phyloP scores from a whole-genome alignment of 1,140 invertebrate species.

The Cherax destructor region DNA sequence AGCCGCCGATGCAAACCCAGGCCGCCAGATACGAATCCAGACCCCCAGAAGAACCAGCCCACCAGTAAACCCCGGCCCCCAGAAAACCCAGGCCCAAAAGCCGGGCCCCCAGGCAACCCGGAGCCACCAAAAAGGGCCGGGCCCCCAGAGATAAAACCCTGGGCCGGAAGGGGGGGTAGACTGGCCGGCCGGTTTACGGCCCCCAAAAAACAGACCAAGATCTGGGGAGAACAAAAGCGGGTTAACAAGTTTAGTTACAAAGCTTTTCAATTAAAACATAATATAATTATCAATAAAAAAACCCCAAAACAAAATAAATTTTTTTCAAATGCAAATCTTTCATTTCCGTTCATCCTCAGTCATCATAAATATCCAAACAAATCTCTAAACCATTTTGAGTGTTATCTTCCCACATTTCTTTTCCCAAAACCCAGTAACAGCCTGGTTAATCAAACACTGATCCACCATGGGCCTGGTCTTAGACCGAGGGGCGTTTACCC shows the following conservation, averaged over 20 bases:
- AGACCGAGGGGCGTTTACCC: no score
- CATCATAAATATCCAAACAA: neutral
- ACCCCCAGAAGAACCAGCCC: neutral
- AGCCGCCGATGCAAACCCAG: no score
- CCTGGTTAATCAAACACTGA: no score
- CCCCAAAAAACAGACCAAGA: neutral
- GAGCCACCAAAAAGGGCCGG: neutral
- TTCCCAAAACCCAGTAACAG: no score
- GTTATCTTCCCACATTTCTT: neutral
- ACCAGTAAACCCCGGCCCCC: neutral
- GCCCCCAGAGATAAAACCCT: neutral
- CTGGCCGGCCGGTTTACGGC: no score
- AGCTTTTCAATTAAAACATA: no score
- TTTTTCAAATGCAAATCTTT: neutral
- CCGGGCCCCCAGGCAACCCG: neutral
- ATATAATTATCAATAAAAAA: no score
- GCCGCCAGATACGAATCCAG: neutral
- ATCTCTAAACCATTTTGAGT: neutral
- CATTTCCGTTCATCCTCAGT: neutral
- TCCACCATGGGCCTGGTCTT: no score
- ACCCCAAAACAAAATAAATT: no score
- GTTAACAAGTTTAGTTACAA: no score
- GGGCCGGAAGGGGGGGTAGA: neutral
- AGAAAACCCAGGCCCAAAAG: neutral
- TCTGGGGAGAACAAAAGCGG: neutral